A percentile compares a stretch with the other conserved stretches of the same genome.
phyloP scores from a whole-genome alignment of 2,888 invertebrate genomes.

The Itoplectis maculator region DNA sequence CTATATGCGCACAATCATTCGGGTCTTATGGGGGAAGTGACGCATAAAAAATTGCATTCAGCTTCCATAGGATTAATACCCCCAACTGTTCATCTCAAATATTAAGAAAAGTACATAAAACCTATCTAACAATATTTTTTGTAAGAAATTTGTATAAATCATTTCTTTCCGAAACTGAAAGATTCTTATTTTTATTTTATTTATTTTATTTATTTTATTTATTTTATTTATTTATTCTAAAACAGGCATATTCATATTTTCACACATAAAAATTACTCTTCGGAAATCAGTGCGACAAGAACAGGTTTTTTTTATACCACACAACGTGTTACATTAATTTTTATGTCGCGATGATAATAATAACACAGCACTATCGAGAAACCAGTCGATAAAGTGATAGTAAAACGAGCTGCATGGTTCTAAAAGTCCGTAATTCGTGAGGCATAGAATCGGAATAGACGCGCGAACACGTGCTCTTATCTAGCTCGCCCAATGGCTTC shows the following conservation, averaged over 20 bases:
- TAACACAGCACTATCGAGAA: neutral
- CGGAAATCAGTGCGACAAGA: too few relatives aligned
- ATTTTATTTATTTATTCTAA: neutral
- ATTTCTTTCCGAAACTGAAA: too few relatives aligned
- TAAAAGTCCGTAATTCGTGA: neutral
- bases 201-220: neutral
- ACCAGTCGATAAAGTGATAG: neutral
- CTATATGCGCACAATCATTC: slow-evolving; percentile 40
- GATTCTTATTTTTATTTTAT: too few relatives aligned
- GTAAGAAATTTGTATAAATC: too few relatives aligned
- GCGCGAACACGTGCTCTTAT: slow-evolving; percentile 35
- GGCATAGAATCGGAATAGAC: neutral
- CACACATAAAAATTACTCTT: too few relatives aligned
- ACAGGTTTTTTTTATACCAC: neutral
- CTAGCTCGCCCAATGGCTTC: neutral
- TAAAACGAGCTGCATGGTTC: neutral
- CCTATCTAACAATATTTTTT: too few relatives aligned
- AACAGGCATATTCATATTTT: neutral
- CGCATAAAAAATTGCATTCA: neutral
- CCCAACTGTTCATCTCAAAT: too few relatives aligned
- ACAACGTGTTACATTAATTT: too few relatives aligned
- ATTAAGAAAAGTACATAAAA: too few relatives aligned
- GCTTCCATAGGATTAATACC: slow-evolving; percentile 10
- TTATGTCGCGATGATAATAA: neutral
- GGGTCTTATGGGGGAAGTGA: slow-evolving; percentile 12